Evolutionary conservation across 2,888 invertebrate species (phyloP).

Genomic region (Poecilus cupreus): DNA sequence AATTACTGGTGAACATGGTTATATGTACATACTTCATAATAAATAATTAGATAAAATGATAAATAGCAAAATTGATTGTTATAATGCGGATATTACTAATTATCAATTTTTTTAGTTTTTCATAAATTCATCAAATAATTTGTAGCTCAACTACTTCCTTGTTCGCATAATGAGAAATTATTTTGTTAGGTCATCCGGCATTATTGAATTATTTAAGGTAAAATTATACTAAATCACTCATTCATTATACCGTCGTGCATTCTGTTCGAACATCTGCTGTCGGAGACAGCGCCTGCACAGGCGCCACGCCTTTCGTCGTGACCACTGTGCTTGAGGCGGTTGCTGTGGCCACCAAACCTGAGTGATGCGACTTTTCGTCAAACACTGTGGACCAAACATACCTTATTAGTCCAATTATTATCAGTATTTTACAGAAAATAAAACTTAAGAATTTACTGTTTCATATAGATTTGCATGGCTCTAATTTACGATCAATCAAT

Average conservation of each 20-base stretch:
- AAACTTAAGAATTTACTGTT: background rate
- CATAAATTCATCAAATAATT: background rate
- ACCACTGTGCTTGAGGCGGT: conserved; percentile 27
- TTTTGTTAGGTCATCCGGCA: background rate
- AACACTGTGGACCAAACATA: conserved; percentile 76
- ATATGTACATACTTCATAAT: conserved; percentile 9
- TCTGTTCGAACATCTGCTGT: conserved; percentile 39
- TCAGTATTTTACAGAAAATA: background rate
- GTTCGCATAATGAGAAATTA: background rate
- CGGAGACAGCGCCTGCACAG: conserved; percentile 23
- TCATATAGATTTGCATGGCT: background rate
- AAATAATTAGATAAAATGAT: conserved; percentile 10
- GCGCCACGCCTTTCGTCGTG: conserved; percentile 18
- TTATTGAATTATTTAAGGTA: conserved; percentile 26
- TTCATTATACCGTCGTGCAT: conserved; percentile 55
- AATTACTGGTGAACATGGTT: background rate
- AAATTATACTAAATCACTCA: conserved; percentile 53
- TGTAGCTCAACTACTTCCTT: conserved; percentile 40
- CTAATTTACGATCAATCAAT: conserved; percentile 15
- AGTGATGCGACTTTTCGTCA: conserved; percentile 79
- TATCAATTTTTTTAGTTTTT: too few relatives aligned
- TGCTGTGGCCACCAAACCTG: conserved; percentile 12
- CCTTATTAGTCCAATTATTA: background rate
- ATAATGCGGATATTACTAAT: background rate
- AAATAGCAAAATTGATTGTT: conserved; percentile 1